Base-by-base conservation (phyloP, 2,888 invertebrate species). In the Physocephala rufipes region DNA sequence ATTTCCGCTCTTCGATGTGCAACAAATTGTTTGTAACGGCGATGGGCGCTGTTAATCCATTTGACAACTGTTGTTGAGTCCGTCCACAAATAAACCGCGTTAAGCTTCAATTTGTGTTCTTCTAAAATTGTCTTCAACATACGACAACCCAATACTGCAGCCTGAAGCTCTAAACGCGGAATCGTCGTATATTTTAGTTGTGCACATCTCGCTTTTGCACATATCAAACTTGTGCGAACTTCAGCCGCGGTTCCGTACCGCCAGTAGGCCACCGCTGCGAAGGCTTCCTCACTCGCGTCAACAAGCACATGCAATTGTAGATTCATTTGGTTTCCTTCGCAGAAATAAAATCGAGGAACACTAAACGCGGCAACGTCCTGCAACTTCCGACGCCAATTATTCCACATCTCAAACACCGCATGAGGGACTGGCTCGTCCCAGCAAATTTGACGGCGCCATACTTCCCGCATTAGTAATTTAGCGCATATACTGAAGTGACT, bases 1-100 rank as follows among this genome's bases (percentile, higher is more conserved):
- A n/a, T n/a, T n/a, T n/a, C n/a, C n/a, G n/a, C n/a, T n/a, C n/a
- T n/a, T 15, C 16, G 51, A 67, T 75, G 74, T 0, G 78, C 75
- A n/a, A 77, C 76, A 65, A 76, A 80, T 21, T 77, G 75, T 65
- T 76, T 76, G 47, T 73, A 75, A 5, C 72, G 68, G 16, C 74
- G 74, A 21, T 55, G 63, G n/a, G 70, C 62, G 9, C 62, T 58
- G 9, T 24, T 15, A 19, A 74, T 71, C 75, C 72, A 75, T 24
- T 73, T 72, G 45, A 76, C n/a, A n/a, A n/a, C n/a, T n/a, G n/a
- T n/a, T n/a, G n/a, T n/a, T n/a, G n/a, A n/a, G n/a, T n/a, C n/a
- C n/a, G n/a, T n/a, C n/a, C n/a, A n/a, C 36, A 5, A 76, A 73
- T n/a, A 16, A 16, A 16, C 19, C 19, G 16, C 51, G 7, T 1